These are phyloP conservation scores for Electrona antarctica DNA, from an alignment of 2,113 vertebrate species.

Conservation along the genomic window DNA sequence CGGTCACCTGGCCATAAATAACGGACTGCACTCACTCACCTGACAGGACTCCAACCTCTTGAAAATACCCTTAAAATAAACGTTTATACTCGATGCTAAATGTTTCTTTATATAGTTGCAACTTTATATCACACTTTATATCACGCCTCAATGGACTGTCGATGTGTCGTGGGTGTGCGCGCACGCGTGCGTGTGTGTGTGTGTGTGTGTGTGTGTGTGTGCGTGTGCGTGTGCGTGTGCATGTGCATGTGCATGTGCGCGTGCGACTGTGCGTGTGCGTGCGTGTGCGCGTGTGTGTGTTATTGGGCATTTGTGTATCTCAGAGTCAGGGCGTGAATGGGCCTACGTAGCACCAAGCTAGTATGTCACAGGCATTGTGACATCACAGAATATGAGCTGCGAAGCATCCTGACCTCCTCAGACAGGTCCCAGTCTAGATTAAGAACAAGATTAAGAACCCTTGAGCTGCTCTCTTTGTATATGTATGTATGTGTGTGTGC, in stretches of 20 bases:
- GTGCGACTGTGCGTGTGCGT: neutral
- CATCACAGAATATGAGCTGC: no score
- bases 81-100: neutral
- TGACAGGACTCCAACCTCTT: slow-evolving; percentile 7
- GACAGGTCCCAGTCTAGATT: no score
- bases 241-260: no score
- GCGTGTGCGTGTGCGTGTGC: no score
- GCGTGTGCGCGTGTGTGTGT: neutral
- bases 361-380: no score
- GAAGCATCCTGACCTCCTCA: no score
- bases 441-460: no score
- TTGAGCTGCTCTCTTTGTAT: neutral
- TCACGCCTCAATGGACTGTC: no score
- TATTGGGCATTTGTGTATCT: no score
- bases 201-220: neutral
- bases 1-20: slow-evolving; percentile 27
- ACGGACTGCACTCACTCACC: slow-evolving; percentile 22
- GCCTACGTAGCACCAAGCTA: no score
- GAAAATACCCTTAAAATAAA: slow-evolving; percentile 10
- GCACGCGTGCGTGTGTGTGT: neutral
- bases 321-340: no score
- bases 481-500: neutral
- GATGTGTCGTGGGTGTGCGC: no score
- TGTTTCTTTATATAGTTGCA: neutral
- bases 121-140: neutral